Conservation (phyloP, 2,888 invertebrate species). For the Cacoxenus indagator region DNA sequence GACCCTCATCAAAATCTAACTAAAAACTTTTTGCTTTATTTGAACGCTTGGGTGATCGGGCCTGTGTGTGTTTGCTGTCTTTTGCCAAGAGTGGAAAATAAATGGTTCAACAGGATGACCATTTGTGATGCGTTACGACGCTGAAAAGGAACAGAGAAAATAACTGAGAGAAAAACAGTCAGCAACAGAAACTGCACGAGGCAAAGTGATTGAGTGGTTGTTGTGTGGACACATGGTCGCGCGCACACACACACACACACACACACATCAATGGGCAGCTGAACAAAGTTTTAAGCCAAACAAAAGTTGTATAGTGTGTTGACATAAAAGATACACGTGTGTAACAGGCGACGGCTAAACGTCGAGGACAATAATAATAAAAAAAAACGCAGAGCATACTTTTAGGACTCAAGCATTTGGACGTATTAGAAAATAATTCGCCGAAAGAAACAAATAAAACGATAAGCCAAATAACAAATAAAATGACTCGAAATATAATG, state of each 20-base stretch:
- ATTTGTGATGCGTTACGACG: slow-evolving; percentile 45
- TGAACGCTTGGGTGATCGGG: background rate
- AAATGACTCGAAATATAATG: background rate
- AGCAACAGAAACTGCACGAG: background rate
- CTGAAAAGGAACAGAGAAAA: too few species aligned
- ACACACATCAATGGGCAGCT: background rate
- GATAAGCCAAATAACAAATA: background rate
- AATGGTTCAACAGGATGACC: slow-evolving; percentile 64
- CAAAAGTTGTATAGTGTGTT: slow-evolving; percentile 43
- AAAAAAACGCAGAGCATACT: slow-evolving; percentile 27
- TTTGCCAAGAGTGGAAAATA: slow-evolving; percentile 61
- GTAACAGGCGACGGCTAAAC: slow-evolving; percentile 24
- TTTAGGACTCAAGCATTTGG: slow-evolving; percentile 62
- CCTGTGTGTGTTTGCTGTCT: slow-evolving; percentile 43
- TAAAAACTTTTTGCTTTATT: slow-evolving; percentile 49
- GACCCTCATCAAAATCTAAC: slow-evolving; percentile 63
- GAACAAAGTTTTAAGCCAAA: slow-evolving; percentile 57
- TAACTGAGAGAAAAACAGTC: slow-evolving; percentile 16
- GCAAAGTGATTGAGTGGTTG: background rate
- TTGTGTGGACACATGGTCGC: background rate
- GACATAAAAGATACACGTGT: slow-evolving; percentile 34
- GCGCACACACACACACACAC: background rate
- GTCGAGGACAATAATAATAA: slow-evolving; percentile 51
- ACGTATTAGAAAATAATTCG: slow-evolving; percentile 61
- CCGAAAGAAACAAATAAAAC: slow-evolving; percentile 16